Base-by-base conservation (phyloP, 2,888 invertebrate species). In the Pheosia tremula region DNA sequence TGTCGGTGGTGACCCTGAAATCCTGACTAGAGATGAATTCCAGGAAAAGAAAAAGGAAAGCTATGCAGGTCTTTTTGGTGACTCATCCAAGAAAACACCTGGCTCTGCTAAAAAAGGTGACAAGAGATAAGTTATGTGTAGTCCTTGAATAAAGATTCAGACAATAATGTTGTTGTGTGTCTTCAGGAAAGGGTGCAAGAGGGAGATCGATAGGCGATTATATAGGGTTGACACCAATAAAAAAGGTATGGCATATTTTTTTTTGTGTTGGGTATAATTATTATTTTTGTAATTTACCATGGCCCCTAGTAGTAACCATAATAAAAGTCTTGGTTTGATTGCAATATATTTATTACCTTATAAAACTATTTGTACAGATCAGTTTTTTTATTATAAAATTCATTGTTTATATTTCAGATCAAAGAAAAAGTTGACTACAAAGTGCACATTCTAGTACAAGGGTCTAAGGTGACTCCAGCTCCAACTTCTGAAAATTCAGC, bases 1-100 rank as follows among this genome's bases (percentile, higher is more conserved):
- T 62, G 95, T 96, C 3, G 95, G 95, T 39, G 97, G 97, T 8
- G 95, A 97, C 85, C 94, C 95, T 37, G 94, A 96, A 71, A 97
- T 97, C 69, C 85, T 97, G 53, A 93, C 94, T 7, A 94, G 94
- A 72, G 94, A 96, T 49, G 95, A 94, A 74, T 93, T 90, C 68
- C 87, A 91, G 73, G 93, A 93, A 77, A 75, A 84, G 7, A 92
- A 92, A 71, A 93, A 88, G 71, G 88, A 89, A 72, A 91, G 90
- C 69, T 94, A 93, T 81, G 90, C 90, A 2, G 90, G 89, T 5
- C 77, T 94, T 24, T 94, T 94, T 81, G 92, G 93, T 52, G 87
- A 88, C 52, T 77, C 87, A n/a, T 58, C 72, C 0, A 90, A 85
- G 69, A 91, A 83, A 78, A 85, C 86, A 45, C 84, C 86, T 11